Percentiles rank a stretch among this genome's conserved stretches.
Evolutionary conservation across 2,888 invertebrate genomes (phyloP).

Genomic region (Clanis bilineata): DNA sequence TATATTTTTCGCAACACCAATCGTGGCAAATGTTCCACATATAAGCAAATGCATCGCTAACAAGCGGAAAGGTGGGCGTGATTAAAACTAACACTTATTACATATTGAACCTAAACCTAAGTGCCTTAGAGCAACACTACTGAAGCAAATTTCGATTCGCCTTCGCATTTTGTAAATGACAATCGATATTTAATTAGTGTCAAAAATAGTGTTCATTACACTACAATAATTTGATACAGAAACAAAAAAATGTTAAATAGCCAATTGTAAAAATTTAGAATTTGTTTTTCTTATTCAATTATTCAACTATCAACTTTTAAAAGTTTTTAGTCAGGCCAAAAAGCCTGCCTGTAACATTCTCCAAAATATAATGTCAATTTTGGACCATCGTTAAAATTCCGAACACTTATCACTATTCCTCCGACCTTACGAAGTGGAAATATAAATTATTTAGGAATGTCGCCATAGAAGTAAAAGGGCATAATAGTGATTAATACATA

Average conservation of each 20-base stretch:
- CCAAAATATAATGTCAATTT: constrained; percentile 1
- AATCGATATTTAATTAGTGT: not conserved
- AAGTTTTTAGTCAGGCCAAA: not conserved
- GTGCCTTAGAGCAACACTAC: not conserved
- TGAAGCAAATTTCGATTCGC: not conserved
- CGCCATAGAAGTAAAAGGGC: not conserved
- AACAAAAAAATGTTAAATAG: not conserved
- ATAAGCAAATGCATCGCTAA: not conserved
- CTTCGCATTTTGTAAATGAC: not conserved
- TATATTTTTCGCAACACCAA: not conserved
- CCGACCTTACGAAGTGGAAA: not conserved
- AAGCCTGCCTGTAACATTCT: not conserved
- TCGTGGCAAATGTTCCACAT: not conserved
- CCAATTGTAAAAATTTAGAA: not conserved
- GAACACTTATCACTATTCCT: not conserved
- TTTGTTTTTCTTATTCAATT: not conserved
- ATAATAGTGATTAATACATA: not conserved
- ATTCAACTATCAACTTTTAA: not conserved
- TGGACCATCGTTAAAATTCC: not conserved
- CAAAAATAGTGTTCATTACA: not conserved
- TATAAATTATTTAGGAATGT: not conserved
- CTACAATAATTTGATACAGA: not conserved
- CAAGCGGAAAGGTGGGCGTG: not conserved
- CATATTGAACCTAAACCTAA: not conserved
- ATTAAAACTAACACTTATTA: constrained; percentile 1